These are phyloP conservation scores for Napeogenes sylphis DNA, from an alignment of 2,888 invertebrate species.

Conservation along the genomic window DNA sequence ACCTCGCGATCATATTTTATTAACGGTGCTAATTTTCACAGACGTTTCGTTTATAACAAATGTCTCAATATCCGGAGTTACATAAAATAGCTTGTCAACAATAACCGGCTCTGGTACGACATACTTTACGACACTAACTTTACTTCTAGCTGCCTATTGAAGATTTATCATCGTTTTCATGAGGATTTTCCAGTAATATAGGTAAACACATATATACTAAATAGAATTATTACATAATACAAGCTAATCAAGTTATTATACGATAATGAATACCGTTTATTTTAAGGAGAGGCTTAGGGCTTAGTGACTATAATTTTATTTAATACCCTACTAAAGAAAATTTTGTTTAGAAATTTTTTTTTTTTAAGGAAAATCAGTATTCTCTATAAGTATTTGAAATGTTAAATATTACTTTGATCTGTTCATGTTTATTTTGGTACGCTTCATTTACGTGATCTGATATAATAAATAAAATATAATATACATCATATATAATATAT, in stretches of 20 bases:
- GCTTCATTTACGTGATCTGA: too few species aligned
- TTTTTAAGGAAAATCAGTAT: too few species aligned
- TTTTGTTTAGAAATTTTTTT: too few species aligned
- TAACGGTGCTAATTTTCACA: constrained; percentile 57
- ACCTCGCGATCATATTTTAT: constrained; percentile 72
- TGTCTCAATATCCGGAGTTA: constrained; percentile 52
- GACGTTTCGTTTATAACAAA: constrained; percentile 50
- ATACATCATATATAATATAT: too few species aligned
- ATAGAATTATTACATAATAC: too few species aligned
- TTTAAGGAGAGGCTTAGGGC: not conserved
- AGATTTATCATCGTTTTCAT: constrained; percentile 9
- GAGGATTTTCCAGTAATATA: not conserved
- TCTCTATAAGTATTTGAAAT: too few species aligned
- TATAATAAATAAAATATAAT: too few species aligned
- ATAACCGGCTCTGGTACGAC: constrained; percentile 39
- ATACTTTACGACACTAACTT: constrained; percentile 19
- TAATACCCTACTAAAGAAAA: too few species aligned
- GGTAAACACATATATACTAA: too few species aligned
- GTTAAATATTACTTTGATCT: too few species aligned
- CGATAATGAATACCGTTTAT: not conserved
- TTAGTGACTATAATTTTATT: not conserved
- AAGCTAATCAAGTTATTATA: too few species aligned
- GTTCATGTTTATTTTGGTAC: too few species aligned
- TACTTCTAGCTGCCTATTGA: not conserved
- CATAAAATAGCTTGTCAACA: constrained; percentile 60